phyloP scores from a whole-genome alignment of 2,888 invertebrate species.

The Meteorus cinctellus region DNA sequence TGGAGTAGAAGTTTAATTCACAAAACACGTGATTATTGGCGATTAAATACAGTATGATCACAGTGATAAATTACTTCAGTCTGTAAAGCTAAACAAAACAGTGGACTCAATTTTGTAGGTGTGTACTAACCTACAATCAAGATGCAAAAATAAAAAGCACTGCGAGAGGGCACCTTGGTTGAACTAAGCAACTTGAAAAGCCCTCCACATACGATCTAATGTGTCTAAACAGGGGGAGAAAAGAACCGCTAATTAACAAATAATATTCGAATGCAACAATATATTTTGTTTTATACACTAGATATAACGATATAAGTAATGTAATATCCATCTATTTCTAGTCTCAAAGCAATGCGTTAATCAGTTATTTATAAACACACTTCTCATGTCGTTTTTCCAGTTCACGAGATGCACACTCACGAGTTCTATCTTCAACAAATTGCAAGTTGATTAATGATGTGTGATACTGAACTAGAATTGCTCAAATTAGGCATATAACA shows the following conservation, averaged over 20 bases:
- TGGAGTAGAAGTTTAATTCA: slow-evolving; percentile 17
- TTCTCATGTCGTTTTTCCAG: slow-evolving; percentile 61
- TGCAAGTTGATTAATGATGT: slow-evolving; percentile 39
- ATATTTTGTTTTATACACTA: not conserved
- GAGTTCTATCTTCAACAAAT: slow-evolving; percentile 31
- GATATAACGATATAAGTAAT: not conserved
- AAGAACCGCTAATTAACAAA: not conserved
- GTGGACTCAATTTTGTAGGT: not conserved
- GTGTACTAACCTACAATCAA: slow-evolving; percentile 4
- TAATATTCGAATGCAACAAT: not conserved
- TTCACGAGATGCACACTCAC: slow-evolving; percentile 46
- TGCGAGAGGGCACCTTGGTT: not conserved
- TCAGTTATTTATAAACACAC: slow-evolving; percentile 69
- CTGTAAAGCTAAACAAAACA: slow-evolving; percentile 22
- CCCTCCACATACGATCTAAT: not conserved
- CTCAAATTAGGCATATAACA: slow-evolving; percentile 8
- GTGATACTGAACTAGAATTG: slow-evolving; percentile 44
- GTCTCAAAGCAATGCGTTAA: slow-evolving; percentile 65
- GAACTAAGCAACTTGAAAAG: not conserved
- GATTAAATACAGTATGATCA: slow-evolving; percentile 44
- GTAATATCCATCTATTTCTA: slow-evolving; percentile 64
- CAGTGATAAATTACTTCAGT: slow-evolving; percentile 52
- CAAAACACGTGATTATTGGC: slow-evolving; percentile 35
- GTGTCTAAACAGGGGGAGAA: not conserved
- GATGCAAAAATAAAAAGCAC: not conserved